Evolutionary conservation across 2,113 vertebrate species (phyloP), one percentile per base, ranked within the genome.

Genomic region (Larimichthys polyactis): DNA sequence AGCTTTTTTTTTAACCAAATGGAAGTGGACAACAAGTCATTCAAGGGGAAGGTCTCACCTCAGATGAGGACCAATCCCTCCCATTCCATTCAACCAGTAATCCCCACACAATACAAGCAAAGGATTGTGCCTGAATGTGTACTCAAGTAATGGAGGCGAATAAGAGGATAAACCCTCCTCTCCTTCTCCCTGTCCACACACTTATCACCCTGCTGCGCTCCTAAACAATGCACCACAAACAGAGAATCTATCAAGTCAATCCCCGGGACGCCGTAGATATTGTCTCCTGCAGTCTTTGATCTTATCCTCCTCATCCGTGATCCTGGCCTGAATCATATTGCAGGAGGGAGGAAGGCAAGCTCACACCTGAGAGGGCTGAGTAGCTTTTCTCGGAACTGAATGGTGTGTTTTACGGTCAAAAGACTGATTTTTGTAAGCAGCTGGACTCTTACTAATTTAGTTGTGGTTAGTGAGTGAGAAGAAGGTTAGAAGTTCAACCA

Each of bases 211-310:
- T 19, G 70, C 49, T 71, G 49, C 46, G 29, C 83, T 87, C 63
- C 66, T 40, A 85, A 79, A 92, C 93, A 94, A 93, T 93, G 87
- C 71, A 54, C 32, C 71, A 16, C 91, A 92, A 93, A 93, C 90
- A 92, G 63, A 64, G 79, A 57, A 55, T 86, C 76, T 90, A 89
- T 89, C 84, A 52, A 14, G 14, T 49, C 52, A 36, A 48, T 81
- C 68, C 59, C 68, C 11, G n/a, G 62, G 75, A 74, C 54, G 20
- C 69, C 1, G 15, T 51, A 63, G 17, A 67, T 65, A 71, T 64
- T 43, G 71, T 87, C 89, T 91, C 75, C 52, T 36, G 58, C 44
- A 11, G 57, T 44, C 84, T 90, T 91, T 91, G 81, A 91, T 90
- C 87, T 86, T 49, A 74, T 71, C 67, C 49, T 59, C 71, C 46